Base-by-base conservation (phyloP, 2,797 vertebrate genomes). In the Leptoclinus maculatus region DNA sequence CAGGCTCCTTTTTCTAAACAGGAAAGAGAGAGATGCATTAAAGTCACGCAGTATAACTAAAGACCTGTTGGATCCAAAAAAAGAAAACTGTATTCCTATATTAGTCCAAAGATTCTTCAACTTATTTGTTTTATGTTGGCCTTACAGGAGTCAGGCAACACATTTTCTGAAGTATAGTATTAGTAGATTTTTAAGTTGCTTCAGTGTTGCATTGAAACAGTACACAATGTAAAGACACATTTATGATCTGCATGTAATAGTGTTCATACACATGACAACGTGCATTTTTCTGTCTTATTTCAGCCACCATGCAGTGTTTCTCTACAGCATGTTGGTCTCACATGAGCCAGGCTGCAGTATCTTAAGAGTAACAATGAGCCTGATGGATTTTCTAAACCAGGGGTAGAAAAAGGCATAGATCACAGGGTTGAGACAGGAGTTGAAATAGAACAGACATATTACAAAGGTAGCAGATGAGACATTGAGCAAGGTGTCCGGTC, bases 371-470 rank as follows among this genome's bases (percentile, higher is more conserved):
- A 53, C 49, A 25, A 53, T 53, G 49, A 53, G n/a, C 10, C 12
- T 53, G 1, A 53, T 53, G 12, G n/a, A 23, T 53, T 53, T 53
- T 53, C n/a, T 53, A 53, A 53, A 53, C 49, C 49, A 53, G 49
- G 49, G 49, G 49, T 53, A 53, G 4, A 53, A 53, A 25, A 23
- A 53, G 49, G 49, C 49, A 53, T 53, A 53, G 2, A 53, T 53
- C 49, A 53, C n/a, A 25, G 49, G 49, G 9, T 53, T 53, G 13
- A 53, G 49, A 53, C 60, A 88, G 41, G 92, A 91, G 56, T 93
- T 93, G 1, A 85, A 74, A 27, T 76, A 90, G 0, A 82, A 12
- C 7, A 91, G 2, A 70, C 64, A 85, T 3, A 79, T 39, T 6
- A 87, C 59, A n/a, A 85, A 32, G 0, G 64, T 5, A 25, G 27